Base-by-base conservation (phyloP, 1,140 invertebrate species). In the Drosophila pseudoobscura region DNA sequence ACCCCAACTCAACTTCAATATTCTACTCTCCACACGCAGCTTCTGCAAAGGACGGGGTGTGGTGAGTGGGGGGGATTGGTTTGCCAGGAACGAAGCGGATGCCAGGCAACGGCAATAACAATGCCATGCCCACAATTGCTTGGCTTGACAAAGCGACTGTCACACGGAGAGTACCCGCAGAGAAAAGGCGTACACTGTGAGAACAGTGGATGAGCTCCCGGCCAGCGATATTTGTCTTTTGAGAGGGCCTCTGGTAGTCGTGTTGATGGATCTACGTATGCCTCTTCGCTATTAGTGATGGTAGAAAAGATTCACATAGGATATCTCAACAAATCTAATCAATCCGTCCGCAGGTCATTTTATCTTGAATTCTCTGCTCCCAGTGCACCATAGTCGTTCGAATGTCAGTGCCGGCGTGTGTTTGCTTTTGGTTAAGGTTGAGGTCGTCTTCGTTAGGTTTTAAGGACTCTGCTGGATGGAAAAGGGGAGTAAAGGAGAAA, bases 121-220 rank as follows among this genome's bases (percentile, higher is more conserved):
- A n/a, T 56, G 44, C 49, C 49, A 50, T 57, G 43, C 70, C 51
- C 71, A 75, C 70, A 74, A 73, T 73, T 41, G 70, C 57, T 73
- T 54, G 60, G 47, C 29, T 54, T 75, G 71, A 75, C 71, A 75
- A 65, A 75, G 74, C 71, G 71, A 58, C 71, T 75, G 60, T 44
- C 70, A 53, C 35, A 52, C 24, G 47, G 47, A 35, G 6, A 69
- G 35, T 13, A 17, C 41, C 46, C 24, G 11, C 0, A n/a, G 26
- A 26, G 2, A 26, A 64, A 43, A 41, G 6, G 24, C 26, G 53
- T 61, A 50, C 66, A 72, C 60, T 57, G 24, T 1, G n/a, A 46
- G 8, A 57, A 29, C 8, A 50, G 52, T 53, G 15, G 3, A 4
- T 24, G n/a, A 9, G 2, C 4, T 45, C 41, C 7, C 9, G 1